Evolutionary conservation across 2,888 invertebrate species (phyloP).

Genomic region (Odontothrips loti): DNA sequence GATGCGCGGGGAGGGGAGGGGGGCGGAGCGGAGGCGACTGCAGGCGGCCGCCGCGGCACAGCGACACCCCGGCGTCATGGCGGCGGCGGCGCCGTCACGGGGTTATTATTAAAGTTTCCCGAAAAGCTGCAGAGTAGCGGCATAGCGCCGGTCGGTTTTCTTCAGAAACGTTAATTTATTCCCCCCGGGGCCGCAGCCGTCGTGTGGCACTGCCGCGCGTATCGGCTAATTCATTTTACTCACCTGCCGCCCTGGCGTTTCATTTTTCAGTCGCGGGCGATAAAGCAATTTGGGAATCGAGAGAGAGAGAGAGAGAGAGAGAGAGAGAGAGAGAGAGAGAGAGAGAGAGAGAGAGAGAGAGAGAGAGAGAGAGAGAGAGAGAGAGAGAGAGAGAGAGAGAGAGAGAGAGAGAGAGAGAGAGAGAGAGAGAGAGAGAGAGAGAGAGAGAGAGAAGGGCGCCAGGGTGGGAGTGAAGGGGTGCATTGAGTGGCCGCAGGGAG

Average conservation of each 20-base stretch:
- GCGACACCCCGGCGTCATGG: no score
- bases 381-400: not conserved
- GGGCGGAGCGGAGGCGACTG: no score
- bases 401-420: not conserved
- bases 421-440: not conserved
- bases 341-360: not conserved
- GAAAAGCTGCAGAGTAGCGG: not conserved
- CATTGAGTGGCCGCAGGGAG: not conserved
- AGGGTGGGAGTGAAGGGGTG: not conserved
- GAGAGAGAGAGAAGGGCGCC: not conserved
- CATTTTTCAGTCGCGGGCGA: not conserved
- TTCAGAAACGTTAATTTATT: not conserved
- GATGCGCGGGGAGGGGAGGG: not conserved
- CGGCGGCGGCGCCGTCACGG: not conserved
- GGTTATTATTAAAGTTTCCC: conserved; percentile 4
- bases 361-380: not conserved
- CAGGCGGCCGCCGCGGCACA: no score
- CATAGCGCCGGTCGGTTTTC: not conserved
- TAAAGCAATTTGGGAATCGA: not conserved
- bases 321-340: not conserved
- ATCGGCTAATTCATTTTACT: conserved; percentile 1
- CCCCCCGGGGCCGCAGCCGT: not conserved
- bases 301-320: not conserved
- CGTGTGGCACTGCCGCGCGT: not conserved
- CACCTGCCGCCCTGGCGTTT: not conserved